Conservation (phyloP, 2,113 vertebrate genomes). For the Rhynchomys soricoides region DNA sequence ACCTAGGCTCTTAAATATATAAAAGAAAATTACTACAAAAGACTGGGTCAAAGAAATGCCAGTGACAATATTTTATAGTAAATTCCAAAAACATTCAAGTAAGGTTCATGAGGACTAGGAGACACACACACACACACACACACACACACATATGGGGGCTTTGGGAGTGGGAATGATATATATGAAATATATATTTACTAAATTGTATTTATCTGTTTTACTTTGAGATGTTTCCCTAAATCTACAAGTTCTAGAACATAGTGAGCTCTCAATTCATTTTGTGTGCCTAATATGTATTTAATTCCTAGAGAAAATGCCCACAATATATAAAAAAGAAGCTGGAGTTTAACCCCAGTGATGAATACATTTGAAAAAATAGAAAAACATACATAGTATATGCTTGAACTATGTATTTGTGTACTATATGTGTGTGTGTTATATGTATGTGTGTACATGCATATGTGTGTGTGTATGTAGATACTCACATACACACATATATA, state of each 20-base stretch:
- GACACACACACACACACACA: not conserved
- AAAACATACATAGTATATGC: not conserved
- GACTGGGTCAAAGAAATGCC: not conserved
- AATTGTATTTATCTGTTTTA: not conserved
- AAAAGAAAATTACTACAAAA: not conserved
- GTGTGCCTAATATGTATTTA: not conserved
- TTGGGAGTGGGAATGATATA: not conserved
- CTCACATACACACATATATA: not conserved
- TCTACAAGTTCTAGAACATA: not conserved
- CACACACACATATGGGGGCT: not conserved
- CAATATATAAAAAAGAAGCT: not conserved
- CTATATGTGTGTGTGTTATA: not conserved
- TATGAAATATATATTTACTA: not conserved
- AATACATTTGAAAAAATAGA: not conserved
- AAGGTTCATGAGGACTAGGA: not conserved
- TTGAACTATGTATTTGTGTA: not conserved
- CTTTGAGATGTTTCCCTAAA: not conserved
- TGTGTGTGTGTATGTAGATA: not conserved
- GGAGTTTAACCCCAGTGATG: not conserved
- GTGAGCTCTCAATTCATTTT: not conserved
- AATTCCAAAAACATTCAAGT: slow-evolving; percentile 30
- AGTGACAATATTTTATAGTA: not conserved
- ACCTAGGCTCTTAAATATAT: not conserved
- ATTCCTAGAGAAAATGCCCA: not conserved
- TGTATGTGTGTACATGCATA: not conserved